A percentile compares a stretch with the other conserved stretches of the same genome.
These are phyloP conservation scores for Chaetorhynchus papuensis DNA, from an alignment of 2,113 vertebrate genomes.

Conservation along the genomic window DNA sequence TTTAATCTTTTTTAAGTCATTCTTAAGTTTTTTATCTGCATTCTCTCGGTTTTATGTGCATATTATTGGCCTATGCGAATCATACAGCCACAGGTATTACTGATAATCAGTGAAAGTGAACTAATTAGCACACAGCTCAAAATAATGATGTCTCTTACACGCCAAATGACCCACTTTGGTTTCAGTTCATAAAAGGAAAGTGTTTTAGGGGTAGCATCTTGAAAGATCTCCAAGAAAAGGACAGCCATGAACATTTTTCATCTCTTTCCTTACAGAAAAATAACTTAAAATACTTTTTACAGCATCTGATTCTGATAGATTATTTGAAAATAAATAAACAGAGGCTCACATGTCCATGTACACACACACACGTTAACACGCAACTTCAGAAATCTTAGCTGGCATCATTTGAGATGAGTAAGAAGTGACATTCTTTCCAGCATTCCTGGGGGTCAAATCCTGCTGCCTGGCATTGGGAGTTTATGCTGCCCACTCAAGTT, in stretches of 20 bases:
- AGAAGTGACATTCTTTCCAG: not conserved
- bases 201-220: not conserved
- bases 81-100: constrained; percentile 9
- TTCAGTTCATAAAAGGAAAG: not conserved
- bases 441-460: not conserved
- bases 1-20: constrained; percentile 58
- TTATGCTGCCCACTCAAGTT: not conserved
- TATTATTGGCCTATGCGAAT: not conserved
- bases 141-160: constrained; percentile 9
- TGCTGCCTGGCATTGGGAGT: not conserved
- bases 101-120: not conserved
- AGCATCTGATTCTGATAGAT: not conserved
- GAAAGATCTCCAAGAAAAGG: not conserved
- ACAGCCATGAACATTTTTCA: not conserved
- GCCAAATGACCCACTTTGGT: constrained; percentile 1
- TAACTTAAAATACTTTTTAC: not conserved
- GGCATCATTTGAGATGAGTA: not conserved
- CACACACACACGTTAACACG: not conserved
- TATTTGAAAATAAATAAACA: not conserved
- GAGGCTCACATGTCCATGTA: accelerated
- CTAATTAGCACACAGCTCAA: constrained; percentile 44
- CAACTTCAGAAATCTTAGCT: not conserved
- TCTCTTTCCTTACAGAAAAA: not conserved
- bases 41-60: not conserved
- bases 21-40: constrained; percentile 1